Base-by-base conservation (phyloP, 2,113 vertebrate genomes). In the Pavo muticus region DNA sequence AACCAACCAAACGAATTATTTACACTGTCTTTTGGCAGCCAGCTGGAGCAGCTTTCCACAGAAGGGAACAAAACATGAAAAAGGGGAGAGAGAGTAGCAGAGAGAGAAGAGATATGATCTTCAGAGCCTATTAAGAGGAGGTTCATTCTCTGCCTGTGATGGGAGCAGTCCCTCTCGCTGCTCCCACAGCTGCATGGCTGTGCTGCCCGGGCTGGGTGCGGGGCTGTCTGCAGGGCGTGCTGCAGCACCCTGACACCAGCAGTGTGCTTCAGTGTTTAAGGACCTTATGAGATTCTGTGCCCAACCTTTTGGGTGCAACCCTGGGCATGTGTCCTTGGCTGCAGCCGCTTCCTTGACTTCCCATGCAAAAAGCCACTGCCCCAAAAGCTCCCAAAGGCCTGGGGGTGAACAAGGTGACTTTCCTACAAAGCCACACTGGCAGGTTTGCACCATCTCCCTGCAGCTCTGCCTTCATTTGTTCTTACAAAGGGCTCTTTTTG, bases 1-100 rank as follows among this genome's bases (percentile, higher is more conserved):
- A 94, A 85, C 94, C 93, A 86, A 94, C 68, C 88, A 84, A 91
- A 93, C 92, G 87, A 91, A 94, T 95, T 84, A 96, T 96, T 94
- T 92, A 93, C 94, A 84, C 87, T 88, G 47, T 74, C 52, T 75
- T 91, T 67, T 93, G 92, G 94, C 94, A 93, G 78, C 52, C 87
- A 67, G 84, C 84, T 91, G 94, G 92, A 86, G 85, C 10, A 0
- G 79, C 45, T 91, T 63, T 75, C 79, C 57, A 68, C 64, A 40
- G 71, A 50, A 59, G 40, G 76, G 88, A 96, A 40, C 76, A 70
- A 76, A 92, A 74, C 54, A 54, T 0, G 39, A 35, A 16, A 44
- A 60, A 60, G 52, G 37, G 3, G 50, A 27, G 81, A 39, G 85
- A 27, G 64, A n/a, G 75, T 44, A 65, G 42, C 63, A 37, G 73